A percentile compares a stretch with the other conserved stretches of the same genome.
These are phyloP conservation scores for Allacma fusca DNA, from an alignment of 2,888 invertebrate genomes.

Conservation along the genomic window DNA sequence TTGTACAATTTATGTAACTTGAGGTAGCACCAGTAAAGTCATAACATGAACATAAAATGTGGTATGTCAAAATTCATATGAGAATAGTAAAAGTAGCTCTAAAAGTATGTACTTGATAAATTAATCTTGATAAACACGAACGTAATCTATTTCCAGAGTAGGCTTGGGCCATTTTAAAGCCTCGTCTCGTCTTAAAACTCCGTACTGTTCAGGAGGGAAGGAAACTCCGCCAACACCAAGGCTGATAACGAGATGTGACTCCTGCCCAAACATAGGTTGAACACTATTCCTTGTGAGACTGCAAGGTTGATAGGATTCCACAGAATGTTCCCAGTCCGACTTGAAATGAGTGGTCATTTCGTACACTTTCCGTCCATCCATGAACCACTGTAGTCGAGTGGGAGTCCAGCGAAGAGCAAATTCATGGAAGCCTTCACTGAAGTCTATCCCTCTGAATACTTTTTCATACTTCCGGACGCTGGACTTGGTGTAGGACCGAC, in stretches of 20 bases:
- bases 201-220: constrained; percentile 49
- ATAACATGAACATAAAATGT: too few relatives aligned
- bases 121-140: constrained; percentile 44
- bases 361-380: constrained; percentile 52
- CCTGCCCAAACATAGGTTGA: constrained; percentile 49
- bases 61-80: too few relatives aligned
- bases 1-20: too few relatives aligned
- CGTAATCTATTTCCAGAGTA: constrained; percentile 59
- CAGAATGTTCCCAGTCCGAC: constrained; percentile 54
- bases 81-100: too few relatives aligned
- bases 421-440: constrained; percentile 56
- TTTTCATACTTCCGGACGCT: constrained; percentile 46
- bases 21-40: too few relatives aligned
- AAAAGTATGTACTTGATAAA: too few relatives aligned
- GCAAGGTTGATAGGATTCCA: constrained; percentile 53
- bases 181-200: constrained; percentile 47
- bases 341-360: constrained; percentile 54
- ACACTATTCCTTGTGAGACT: constrained; percentile 45
- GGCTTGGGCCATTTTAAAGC: constrained; percentile 56
- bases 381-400: constrained; percentile 57
- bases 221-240: constrained; percentile 53
- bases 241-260: constrained; percentile 51
- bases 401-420: constrained; percentile 56
- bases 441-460: constrained; percentile 51
- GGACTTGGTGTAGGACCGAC: constrained; percentile 50